Conservation (phyloP, 1,140 invertebrate species). For the Panagrolaimus sp. region DNA sequence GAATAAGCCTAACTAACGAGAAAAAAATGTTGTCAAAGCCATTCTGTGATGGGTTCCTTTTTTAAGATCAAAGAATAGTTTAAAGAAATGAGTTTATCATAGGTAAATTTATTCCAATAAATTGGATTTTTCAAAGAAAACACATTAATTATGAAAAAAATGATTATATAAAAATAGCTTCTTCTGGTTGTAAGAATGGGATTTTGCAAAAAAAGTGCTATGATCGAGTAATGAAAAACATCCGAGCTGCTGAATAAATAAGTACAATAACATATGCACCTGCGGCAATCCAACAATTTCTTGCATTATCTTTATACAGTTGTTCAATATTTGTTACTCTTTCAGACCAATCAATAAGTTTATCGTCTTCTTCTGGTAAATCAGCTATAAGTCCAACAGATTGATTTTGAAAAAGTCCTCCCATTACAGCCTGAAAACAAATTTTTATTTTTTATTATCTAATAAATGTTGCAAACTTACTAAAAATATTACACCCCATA, state of each 20-base stretch:
- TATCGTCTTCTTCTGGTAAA: slow-evolving; percentile 25
- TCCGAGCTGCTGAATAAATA: slow-evolving; percentile 21
- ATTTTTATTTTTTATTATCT: slow-evolving; percentile 9
- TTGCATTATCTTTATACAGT: slow-evolving; percentile 39
- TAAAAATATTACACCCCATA: slow-evolving; percentile 46
- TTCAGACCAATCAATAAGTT: slow-evolving; percentile 25
- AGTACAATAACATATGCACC: slow-evolving; percentile 30
- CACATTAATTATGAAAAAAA: no score
- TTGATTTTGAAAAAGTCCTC: slow-evolving; percentile 47
- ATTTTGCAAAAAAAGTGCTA: not conserved
- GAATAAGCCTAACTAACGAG: no score
- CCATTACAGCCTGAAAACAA: slow-evolving; percentile 31
- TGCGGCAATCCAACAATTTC: slow-evolving; percentile 42
- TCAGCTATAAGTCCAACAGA: slow-evolving; percentile 49
- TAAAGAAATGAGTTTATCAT: no score
- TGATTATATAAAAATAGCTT: no score
- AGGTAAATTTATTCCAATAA: no score
- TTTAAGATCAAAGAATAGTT: no score
- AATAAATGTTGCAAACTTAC: slow-evolving; percentile 30
- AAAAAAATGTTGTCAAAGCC: no score
- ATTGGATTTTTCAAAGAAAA: no score
- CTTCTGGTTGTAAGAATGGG: no score
- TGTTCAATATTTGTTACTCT: slow-evolving; percentile 26
- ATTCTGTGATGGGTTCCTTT: no score
- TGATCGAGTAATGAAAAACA: slow-evolving; percentile 13